Percentiles rank a stretch among this genome's conserved stretches.
Evolutionary conservation across 2,113 vertebrate genomes (phyloP).

Genomic region (Echinops telfairi): DNA sequence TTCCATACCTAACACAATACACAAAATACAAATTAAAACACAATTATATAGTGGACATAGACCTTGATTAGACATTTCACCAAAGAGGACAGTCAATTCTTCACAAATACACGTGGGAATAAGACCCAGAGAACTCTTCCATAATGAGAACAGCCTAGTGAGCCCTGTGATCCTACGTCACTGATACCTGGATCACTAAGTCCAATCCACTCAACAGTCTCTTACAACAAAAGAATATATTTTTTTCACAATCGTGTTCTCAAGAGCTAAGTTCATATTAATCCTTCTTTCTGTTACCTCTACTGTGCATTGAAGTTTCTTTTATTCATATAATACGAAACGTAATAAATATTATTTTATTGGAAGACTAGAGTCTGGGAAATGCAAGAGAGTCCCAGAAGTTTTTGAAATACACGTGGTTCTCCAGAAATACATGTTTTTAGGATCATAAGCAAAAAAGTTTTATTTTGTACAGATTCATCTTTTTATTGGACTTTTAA

Average conservation of each 20-base stretch:
- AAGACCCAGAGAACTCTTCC: not conserved
- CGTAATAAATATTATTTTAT: not conserved
- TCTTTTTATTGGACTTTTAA: slow-evolving; percentile 28
- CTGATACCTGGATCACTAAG: not conserved
- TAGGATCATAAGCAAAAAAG: not conserved
- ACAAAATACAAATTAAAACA: too few species aligned
- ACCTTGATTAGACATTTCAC: too few species aligned
- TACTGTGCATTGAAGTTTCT: not conserved
- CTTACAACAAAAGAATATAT: not conserved
- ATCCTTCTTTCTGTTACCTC: not conserved
- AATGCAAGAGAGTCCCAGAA: not conserved
- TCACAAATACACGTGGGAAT: not conserved
- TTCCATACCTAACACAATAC: too few species aligned
- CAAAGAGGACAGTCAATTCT: too few species aligned
- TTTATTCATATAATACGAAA: not conserved
- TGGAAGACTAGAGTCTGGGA: not conserved
- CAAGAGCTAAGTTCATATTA: not conserved
- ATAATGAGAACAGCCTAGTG: not conserved
- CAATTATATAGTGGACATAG: too few species aligned
- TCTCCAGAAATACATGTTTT: not conserved
- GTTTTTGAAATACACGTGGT: not conserved
- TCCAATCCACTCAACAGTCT: not conserved
- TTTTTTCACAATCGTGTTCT: not conserved
- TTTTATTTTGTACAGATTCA: not conserved
- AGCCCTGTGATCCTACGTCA: too few species aligned